These are phyloP conservation scores for Cheilosia grossa DNA, from an alignment of 2,888 invertebrate genomes.

Conservation along the genomic window DNA sequence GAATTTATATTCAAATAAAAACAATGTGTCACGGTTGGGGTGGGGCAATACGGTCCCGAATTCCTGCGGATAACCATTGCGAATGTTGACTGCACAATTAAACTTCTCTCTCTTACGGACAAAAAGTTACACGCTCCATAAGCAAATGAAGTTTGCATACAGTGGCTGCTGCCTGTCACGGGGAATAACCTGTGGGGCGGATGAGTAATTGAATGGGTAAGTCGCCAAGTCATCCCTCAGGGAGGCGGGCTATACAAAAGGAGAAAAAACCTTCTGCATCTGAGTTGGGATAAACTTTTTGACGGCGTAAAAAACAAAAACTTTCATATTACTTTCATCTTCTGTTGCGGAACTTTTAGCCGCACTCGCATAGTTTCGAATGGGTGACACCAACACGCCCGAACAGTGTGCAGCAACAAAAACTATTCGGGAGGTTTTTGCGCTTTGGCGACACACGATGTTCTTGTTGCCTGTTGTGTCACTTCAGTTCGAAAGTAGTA, in stretches of 20 bases:
- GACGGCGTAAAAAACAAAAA: constrained; percentile 39
- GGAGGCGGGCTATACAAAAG: not conserved
- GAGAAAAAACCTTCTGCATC: not conserved
- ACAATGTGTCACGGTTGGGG: constrained; percentile 5
- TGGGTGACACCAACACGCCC: constrained; percentile 7
- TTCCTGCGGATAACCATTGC: constrained; percentile 51
- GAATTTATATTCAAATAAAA: not conserved
- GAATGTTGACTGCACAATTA: constrained; percentile 54
- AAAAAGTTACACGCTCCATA: not conserved
- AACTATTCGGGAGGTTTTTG: constrained; percentile 38
- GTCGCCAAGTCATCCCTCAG: constrained; percentile 9
- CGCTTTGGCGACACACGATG: constrained; percentile 20
- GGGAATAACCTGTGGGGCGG: constrained; percentile 50
- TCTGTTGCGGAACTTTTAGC: constrained; percentile 54
- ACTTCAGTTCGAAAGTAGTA: constrained; percentile 48
- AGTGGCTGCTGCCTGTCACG: constrained; percentile 39
- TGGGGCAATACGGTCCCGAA: not conserved
- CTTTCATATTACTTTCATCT: constrained; percentile 65
- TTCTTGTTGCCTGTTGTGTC: constrained; percentile 33
- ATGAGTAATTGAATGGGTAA: constrained; percentile 62
- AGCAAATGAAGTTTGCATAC: constrained; percentile 24
- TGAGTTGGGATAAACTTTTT: constrained; percentile 34
- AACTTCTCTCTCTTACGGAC: constrained; percentile 24
- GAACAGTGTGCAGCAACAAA: constrained; percentile 19
- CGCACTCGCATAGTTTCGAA: constrained; percentile 13